Evolutionary conservation across 2,888 invertebrate species (phyloP).

Genomic region (Smittia aterrima): DNA sequence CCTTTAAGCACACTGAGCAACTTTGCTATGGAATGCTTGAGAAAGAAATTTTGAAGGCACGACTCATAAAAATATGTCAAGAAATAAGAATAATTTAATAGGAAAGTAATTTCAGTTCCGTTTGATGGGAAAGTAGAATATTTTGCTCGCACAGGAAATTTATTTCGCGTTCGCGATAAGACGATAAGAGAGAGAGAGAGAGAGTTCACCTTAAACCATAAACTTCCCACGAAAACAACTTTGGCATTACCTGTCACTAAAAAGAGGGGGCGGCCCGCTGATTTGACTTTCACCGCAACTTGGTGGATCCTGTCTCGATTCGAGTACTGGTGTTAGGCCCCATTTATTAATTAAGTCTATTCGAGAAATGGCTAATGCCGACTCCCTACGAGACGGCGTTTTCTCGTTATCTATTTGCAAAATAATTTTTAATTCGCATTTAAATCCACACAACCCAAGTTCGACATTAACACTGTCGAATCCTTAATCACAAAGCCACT

Average conservation of each 20-base stretch:
- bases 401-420: constrained; percentile 38
- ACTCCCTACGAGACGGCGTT: constrained; percentile 27
- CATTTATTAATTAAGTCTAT: constrained; percentile 97
- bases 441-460: background rate
- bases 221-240: background rate
- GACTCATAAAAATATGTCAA: background rate
- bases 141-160: background rate
- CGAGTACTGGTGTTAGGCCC: constrained; percentile 97
- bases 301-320: constrained; percentile 94
- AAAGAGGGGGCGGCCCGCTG: constrained; percentile 55
- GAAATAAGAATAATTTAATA: background rate
- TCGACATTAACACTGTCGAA: background rate
- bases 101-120: background rate
- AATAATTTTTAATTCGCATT: constrained; percentile 34
- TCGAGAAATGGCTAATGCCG: constrained; percentile 76
- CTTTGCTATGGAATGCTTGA: background rate
- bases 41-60: background rate
- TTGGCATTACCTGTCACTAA: constrained; percentile 52
- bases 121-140: background rate
- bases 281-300: constrained; percentile 59
- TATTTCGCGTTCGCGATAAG: background rate
- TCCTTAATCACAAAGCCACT: background rate
- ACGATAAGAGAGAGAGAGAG: background rate
- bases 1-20: background rate
- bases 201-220: background rate